Evolutionary conservation across 2,113 vertebrate species (phyloP).

Genomic region (Nettapus auritus): DNA sequence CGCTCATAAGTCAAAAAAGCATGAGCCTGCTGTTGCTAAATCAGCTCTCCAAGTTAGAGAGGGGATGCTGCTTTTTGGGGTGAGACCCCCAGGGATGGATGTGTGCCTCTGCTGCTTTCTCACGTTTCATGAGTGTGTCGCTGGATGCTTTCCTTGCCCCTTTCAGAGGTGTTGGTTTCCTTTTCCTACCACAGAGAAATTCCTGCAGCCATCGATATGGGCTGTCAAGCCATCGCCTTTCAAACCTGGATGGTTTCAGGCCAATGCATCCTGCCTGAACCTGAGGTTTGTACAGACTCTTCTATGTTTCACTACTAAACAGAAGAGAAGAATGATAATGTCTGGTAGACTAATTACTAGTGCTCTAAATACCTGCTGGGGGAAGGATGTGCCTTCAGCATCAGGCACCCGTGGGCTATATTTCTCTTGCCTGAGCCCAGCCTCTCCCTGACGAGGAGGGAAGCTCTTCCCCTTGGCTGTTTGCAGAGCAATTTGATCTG

Average conservation of each 20-base stretch:
- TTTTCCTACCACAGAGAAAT: neutral
- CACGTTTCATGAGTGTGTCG: accelerated
- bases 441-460: neutral
- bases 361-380: neutral
- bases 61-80: neutral
- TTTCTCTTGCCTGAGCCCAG: neutral
- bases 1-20: neutral
- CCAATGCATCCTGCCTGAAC: neutral
- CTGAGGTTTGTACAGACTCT: neutral
- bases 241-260: neutral
- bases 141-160: neutral
- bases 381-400: slow-evolving; percentile 1
- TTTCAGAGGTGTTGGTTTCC: neutral
- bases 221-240: neutral
- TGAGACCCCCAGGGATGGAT: neutral
- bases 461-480: neutral
- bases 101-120: neutral
- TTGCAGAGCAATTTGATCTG: neutral
- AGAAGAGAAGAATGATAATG: neutral
- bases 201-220: neutral
- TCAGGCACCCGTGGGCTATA: neutral
- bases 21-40: neutral
- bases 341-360: neutral
- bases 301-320: neutral
- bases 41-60: neutral